A percentile compares a stretch with the other conserved stretches of the same genome.
phyloP scores from a whole-genome alignment of 2,113 vertebrate genomes.

The Pimephales promelas region DNA sequence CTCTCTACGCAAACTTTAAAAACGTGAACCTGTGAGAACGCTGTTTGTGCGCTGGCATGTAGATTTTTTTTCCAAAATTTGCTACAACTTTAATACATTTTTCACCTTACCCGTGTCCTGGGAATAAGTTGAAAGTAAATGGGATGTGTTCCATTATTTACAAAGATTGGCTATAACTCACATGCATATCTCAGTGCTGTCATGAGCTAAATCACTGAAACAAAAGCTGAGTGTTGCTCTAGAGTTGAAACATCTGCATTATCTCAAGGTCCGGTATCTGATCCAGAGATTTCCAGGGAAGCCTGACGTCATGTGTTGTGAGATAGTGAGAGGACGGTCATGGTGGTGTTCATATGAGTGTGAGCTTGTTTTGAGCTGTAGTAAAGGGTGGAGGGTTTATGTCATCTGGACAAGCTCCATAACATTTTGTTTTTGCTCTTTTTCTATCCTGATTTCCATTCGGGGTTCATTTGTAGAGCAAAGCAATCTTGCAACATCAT shows the following conservation, averaged over 20 bases:
- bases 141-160: not conserved
- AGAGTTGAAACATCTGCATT: not conserved
- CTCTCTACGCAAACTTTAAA: too few species aligned
- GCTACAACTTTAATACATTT: not conserved
- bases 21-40: too few species aligned
- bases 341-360: not conserved
- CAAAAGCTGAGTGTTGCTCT: not conserved
- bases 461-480: not conserved
- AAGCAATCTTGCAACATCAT: not conserved
- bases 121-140: not conserved
- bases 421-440: not conserved
- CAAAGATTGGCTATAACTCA: not conserved
- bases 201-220: not conserved
- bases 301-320: not conserved
- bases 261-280: not conserved
- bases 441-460: not conserved
- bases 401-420: constrained; percentile 2
- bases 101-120: not conserved
- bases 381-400: constrained; percentile 10
- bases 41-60: too few species aligned
- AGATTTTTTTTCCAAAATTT: too few species aligned
- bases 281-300: not conserved
- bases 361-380: constrained; percentile 12
- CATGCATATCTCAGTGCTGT: constrained; percentile 3
- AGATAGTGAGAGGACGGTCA: not conserved